Evolutionary conservation across 2,113 vertebrate genomes (phyloP).

Genomic region (Willisornis vidua): DNA sequence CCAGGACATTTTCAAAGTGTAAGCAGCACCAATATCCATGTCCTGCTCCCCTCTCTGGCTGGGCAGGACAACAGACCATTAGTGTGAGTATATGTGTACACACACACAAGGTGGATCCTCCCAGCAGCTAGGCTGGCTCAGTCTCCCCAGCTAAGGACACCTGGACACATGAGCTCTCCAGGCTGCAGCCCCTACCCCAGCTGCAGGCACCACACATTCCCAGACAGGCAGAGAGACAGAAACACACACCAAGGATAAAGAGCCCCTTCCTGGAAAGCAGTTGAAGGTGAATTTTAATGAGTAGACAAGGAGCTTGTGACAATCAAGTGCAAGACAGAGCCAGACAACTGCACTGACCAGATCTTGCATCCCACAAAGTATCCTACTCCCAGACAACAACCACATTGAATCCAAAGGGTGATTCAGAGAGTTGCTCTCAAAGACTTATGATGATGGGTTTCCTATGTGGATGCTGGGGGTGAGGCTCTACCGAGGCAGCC

Average conservation of each 20-base stretch:
- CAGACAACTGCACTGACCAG: background rate
- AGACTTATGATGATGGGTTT: background rate
- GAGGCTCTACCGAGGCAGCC: background rate
- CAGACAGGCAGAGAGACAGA: background rate
- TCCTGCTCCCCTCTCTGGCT: background rate
- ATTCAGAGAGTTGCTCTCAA: background rate
- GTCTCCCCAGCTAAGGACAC: background rate
- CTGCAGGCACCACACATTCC: background rate
- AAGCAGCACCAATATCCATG: background rate
- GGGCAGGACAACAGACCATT: background rate
- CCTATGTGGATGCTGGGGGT: background rate
- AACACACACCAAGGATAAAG: background rate
- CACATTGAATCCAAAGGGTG: background rate
- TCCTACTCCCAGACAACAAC: background rate
- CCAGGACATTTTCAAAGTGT: background rate
- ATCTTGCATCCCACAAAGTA: fast-evolving
- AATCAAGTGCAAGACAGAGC: background rate
- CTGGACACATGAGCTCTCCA: fast-evolving
- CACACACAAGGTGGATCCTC: fast-evolving
- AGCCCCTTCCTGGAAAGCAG: background rate
- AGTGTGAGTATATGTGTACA: fast-evolving
- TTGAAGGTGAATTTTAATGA: background rate
- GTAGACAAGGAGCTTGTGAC: background rate
- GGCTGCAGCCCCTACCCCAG: background rate
- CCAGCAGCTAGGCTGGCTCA: background rate